Evolutionary conservation across 1,140 invertebrate genomes (phyloP).

Genomic region (Hylyphantes graminicola): DNA sequence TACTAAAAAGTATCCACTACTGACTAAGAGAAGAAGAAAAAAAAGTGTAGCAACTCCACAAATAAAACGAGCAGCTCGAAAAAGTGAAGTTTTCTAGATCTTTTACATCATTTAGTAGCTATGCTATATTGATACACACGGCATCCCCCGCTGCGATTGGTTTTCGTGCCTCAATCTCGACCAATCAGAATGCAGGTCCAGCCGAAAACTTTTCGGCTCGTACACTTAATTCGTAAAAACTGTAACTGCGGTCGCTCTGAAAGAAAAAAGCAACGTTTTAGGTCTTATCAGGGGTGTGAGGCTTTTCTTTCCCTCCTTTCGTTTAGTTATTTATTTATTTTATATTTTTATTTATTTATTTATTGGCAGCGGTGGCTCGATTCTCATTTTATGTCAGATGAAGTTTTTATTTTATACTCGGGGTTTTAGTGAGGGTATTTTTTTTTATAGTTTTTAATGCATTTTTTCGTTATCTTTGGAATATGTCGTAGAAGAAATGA

Average conservation of each 20-base stretch:
- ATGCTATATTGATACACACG: constrained; percentile 51
- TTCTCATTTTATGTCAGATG: constrained; percentile 22
- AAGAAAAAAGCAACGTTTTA: constrained; percentile 26
- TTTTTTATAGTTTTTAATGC: too few species aligned
- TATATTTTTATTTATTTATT: constrained; percentile 33
- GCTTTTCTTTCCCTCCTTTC: constrained; percentile 14
- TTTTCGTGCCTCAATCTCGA: constrained; percentile 25
- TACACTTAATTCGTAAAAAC: constrained; percentile 54
- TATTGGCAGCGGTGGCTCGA: constrained; percentile 8
- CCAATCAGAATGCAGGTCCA: constrained; percentile 47
- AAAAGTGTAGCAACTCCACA: constrained; percentile 8
- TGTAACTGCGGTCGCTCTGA: constrained; percentile 3
- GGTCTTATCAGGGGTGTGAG: constrained; percentile 29
- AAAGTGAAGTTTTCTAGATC: constrained; percentile 57
- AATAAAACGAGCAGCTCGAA: background rate
- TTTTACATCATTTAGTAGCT: constrained; percentile 59
- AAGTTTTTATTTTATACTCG: background rate
- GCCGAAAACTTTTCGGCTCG: constrained; percentile 45
- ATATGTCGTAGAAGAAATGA: too few species aligned
- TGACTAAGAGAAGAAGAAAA: constrained; percentile 14
- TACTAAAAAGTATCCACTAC: background rate
- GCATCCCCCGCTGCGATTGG: constrained; percentile 35
- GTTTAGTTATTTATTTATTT: constrained; percentile 3
- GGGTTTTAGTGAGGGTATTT: too few species aligned
- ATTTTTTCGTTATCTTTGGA: too few species aligned